Evolutionary conservation across 1,140 invertebrate genomes (phyloP).

Genomic region (Stratiolaelaps scimitus): DNA sequence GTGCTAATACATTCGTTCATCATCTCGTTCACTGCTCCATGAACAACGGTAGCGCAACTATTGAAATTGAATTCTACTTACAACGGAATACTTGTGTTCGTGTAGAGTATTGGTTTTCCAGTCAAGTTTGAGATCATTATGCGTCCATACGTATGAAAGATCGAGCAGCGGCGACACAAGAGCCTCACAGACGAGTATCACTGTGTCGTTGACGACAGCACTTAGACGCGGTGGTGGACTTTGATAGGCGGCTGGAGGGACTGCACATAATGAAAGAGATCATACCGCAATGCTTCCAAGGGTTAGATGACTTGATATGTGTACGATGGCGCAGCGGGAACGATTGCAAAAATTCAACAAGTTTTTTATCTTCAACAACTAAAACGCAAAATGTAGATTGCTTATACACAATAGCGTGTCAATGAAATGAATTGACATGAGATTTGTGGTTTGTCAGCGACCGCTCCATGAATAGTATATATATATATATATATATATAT

Average conservation of each 20-base stretch:
- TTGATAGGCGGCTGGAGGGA: slow-evolving; percentile 56
- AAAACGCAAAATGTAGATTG: too few species aligned
- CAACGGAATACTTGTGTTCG: slow-evolving; percentile 38
- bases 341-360: too few species aligned
- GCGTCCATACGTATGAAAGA: slow-evolving; percentile 75
- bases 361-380: too few species aligned
- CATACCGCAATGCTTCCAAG: too few species aligned
- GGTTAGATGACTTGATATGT: not conserved
- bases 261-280: slow-evolving; percentile 38
- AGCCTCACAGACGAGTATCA: slow-evolving; percentile 64
- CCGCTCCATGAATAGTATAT: too few species aligned
- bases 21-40: too few species aligned
- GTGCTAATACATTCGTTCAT: too few species aligned
- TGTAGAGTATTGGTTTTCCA: slow-evolving; percentile 41
- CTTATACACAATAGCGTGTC: too few species aligned
- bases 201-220: slow-evolving; percentile 54
- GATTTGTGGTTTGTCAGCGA: too few species aligned
- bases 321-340: too few species aligned
- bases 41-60: not conserved
- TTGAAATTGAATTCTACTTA: slow-evolving; percentile 44
- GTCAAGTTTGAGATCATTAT: slow-evolving; percentile 65
- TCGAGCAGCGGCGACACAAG: slow-evolving; percentile 66
- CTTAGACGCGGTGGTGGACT: slow-evolving; percentile 51
- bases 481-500: too few species aligned
- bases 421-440: too few species aligned